Base-by-base conservation (phyloP, 2,888 invertebrate genomes). In the Nemurella pictetii region DNA sequence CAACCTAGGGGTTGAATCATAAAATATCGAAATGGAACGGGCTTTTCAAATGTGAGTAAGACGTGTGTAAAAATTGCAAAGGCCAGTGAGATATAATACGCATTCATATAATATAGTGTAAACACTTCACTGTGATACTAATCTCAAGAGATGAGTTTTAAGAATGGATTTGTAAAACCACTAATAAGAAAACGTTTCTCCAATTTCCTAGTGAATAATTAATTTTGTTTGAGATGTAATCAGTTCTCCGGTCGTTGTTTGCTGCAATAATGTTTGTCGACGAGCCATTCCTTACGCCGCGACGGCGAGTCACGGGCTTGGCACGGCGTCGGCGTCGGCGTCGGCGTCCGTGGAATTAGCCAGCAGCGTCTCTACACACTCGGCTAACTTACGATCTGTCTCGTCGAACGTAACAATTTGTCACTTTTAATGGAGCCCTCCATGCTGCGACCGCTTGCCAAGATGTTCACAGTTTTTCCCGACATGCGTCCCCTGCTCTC, bases 201-300 rank as follows among this genome's bases (percentile, higher is more conserved):
- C 75, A 75, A 75, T 25, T 75, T 75, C 12, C 75, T 75, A 25
- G 75, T 26, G 7, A 30, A 55, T 82, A 82, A 82, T 82, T 82
- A 82, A 72, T 82, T 25, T 27, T 82, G 82, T 82, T 55, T 36
- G 55, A 82, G 29, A 72, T 28, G 82, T 72, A 82, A 82, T 82
- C 82, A 26, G 27, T 28, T 55, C 28, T 27, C 26, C n/a, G 35
- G 27, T 55, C 72, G 28, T n/a, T 26, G 82, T 72, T 28, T 12
- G 72, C 72, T 82, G 82, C 72, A 82, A 82, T 82, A 82, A 82
- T 82, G 82, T 82, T 82, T 82, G 72, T 82, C 82, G 82, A 55
- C 82, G 28, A 26, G 3, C 28, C 82, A 82, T 82, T 82, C 82
- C 28, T 78, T n/a, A n/a, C 78, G 29, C n/a, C 28, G 28, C 28